These are phyloP conservation scores for Mustela lutreola DNA, from an alignment of 2,113 vertebrate species.

Conservation along the genomic window DNA sequence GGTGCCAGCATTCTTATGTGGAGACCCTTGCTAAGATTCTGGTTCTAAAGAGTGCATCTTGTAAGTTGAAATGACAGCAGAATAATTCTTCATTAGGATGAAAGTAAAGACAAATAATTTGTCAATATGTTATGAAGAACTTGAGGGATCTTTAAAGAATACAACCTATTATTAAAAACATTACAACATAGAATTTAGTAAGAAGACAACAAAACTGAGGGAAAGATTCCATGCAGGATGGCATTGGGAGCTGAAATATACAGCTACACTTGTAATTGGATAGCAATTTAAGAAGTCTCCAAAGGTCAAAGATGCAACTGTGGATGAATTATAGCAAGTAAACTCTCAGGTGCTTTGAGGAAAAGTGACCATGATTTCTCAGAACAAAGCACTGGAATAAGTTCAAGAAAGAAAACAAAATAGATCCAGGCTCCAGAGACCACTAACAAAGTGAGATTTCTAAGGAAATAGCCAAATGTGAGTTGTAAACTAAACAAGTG, in stretches of 20 bases:
- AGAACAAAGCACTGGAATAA: background rate
- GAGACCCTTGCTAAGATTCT: background rate
- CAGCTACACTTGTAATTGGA: background rate
- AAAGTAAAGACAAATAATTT: background rate
- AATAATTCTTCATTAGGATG: background rate
- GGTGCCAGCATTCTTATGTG: background rate
- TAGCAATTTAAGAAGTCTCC: background rate
- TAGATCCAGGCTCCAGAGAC: background rate
- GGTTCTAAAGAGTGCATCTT: background rate
- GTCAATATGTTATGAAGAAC: background rate
- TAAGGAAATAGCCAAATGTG: background rate
- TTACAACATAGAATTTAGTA: background rate
- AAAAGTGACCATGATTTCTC: background rate
- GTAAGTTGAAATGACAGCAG: background rate
- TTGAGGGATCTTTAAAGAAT: background rate
- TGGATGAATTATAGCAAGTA: background rate
- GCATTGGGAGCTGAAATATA: background rate
- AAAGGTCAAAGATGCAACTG: background rate
- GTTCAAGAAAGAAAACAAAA: slow-evolving; percentile 38
- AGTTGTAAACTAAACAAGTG: slow-evolving; percentile 28
- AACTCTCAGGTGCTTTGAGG: background rate
- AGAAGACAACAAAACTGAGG: background rate
- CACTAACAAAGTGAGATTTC: slow-evolving; percentile 19
- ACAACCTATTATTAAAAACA: background rate
- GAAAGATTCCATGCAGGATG: background rate